Percentiles rank a stretch among this genome's conserved stretches.
Conservation (phyloP, 2,113 vertebrate genomes). For the Rhombomys opimus region DNA sequence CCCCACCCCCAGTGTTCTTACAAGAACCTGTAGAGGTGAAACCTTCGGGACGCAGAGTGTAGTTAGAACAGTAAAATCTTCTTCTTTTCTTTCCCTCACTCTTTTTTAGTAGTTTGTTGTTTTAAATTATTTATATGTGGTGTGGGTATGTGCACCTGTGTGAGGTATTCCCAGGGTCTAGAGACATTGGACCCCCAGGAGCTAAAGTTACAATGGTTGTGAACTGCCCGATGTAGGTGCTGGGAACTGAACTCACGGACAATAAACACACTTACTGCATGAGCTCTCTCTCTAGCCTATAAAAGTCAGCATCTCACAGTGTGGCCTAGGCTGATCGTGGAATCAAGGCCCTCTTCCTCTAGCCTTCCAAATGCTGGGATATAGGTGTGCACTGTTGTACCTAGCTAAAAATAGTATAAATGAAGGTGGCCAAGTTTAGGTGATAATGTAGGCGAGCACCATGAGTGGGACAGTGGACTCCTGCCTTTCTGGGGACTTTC, state of each 20-base stretch:
- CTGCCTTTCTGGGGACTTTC: too few relatives aligned
- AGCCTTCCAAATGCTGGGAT: background rate
- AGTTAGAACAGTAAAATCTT: background rate
- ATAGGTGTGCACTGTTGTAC: background rate
- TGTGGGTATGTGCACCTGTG: background rate
- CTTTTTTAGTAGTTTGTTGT: background rate
- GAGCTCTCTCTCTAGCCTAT: background rate
- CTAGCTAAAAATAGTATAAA: background rate
- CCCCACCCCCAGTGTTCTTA: background rate
- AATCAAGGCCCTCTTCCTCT: background rate
- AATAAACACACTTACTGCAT: background rate
- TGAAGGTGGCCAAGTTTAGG: background rate
- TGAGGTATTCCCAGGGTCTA: background rate
- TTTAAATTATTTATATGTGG: background rate
- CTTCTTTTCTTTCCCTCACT: background rate
- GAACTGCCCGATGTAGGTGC: background rate
- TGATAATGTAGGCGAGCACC: rapidly evolving
- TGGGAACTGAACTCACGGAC: background rate
- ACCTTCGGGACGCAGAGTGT: background rate
- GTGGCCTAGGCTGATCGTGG: background rate
- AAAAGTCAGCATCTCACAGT: background rate
- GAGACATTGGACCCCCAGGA: background rate
- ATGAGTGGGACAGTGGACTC: background rate
- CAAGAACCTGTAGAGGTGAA: background rate
- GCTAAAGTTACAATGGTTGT: background rate